Evolutionary conservation across 2,888 invertebrate genomes (phyloP), one percentile per base, ranked within the genome.

Genomic region (Catotricha subobsoleta): DNA sequence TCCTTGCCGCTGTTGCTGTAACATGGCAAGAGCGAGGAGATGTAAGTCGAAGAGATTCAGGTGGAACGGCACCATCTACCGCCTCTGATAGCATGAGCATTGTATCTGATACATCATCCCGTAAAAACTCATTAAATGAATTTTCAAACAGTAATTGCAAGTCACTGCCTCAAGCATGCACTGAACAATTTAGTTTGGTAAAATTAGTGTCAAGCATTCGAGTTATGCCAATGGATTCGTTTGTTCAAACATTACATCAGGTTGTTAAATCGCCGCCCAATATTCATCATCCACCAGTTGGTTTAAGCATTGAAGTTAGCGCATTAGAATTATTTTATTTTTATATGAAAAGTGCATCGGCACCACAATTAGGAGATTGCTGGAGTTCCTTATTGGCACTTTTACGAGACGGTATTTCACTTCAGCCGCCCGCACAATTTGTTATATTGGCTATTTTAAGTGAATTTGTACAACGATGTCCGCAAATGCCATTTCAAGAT

Each of bases 271-370:
- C 80, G 45, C 82, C 83, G 13, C 76, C 77, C 2, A 66, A 67
- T 3, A 68, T 67, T 39, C 66, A 67, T 21, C 52, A 60, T 4
- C 68, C 68, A 2, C 69, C 66, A 18, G 66, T 67, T 48, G 74
- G 74, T 30, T 65, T 75, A 6, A 72, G 69, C 50, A 67, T 86
- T 45, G 87, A 87, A 59, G 83, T 87, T 16, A 78, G 80, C 39
- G 72, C 84, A 43, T 61, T 90, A 45, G 87, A 90, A 64, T 67
- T 88, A 46, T 78, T 88, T 57, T 80, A 80, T 54, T 74, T 76
- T 60, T 75, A 75, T 47, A 74, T 75, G 73, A 67, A 70, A 47
- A 73, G 75, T 30, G 72, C 76, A 7, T 71, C 76, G 0, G 70
- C 73, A 1, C 68, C 72, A 5, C 80, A 80, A 50, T 64, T 87